Evolutionary conservation across 2,888 invertebrate genomes (phyloP).

Genomic region (Campoletis raptor): DNA sequence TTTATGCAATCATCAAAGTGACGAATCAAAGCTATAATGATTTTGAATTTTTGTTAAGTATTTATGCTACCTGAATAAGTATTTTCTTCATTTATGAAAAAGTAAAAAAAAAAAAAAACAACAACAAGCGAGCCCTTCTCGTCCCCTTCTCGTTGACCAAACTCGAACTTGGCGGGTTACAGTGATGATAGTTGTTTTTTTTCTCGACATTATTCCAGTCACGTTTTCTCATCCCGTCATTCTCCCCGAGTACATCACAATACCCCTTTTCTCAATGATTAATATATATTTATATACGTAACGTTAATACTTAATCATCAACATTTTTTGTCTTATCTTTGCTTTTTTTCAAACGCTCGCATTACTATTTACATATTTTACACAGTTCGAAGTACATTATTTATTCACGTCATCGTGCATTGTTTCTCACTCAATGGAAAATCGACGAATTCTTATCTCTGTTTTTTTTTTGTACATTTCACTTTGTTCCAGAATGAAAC

Average conservation of each 20-base stretch:
- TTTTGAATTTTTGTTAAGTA: background rate
- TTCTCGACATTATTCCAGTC: background rate
- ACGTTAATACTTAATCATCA: conserved; percentile 44
- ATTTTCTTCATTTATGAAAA: background rate
- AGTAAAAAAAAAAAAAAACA: background rate
- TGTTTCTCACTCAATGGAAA: conserved; percentile 20
- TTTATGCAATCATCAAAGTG: background rate
- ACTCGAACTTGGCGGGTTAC: conserved; percentile 33
- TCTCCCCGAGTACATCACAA: conserved; percentile 44
- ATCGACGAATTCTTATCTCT: conserved; percentile 2
- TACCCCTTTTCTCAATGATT: conserved; percentile 48
- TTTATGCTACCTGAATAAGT: conserved; percentile 16
- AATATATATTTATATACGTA: conserved; percentile 8
- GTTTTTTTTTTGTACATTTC: background rate
- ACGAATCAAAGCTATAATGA: background rate
- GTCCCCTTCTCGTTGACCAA: conserved; percentile 36
- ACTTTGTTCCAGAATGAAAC: conserved; percentile 9
- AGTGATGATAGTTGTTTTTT: background rate
- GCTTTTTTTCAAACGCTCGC: conserved; percentile 19
- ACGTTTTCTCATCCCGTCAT: conserved; percentile 44
- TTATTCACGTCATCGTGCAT: conserved; percentile 18
- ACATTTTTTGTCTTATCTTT: conserved; percentile 36
- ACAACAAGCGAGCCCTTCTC: background rate
- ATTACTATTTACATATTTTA: conserved; percentile 67
- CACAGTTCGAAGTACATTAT: conserved; percentile 33